Evolutionary conservation across 2,888 invertebrate genomes (phyloP).

Genomic region (Arge pagana): DNA sequence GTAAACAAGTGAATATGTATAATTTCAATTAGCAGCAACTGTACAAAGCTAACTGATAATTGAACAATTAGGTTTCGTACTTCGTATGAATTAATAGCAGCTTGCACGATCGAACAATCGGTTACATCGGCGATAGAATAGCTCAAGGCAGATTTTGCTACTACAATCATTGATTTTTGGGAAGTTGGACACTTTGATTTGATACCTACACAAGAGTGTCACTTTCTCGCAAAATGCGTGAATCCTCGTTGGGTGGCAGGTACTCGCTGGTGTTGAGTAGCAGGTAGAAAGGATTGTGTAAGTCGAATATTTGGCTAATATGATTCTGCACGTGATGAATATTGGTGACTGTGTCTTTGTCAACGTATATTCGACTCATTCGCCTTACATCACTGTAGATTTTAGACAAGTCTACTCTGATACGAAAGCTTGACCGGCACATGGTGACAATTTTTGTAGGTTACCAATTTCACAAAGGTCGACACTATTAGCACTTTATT

Average conservation of each 20-base stretch:
- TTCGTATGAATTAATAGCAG: too few relatives aligned
- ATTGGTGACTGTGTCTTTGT: conserved; percentile 39
- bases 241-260: conserved; percentile 52
- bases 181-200: conserved; percentile 19
- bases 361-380: conserved; percentile 46
- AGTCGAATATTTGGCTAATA: conserved; percentile 45
- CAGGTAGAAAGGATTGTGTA: conserved; percentile 52
- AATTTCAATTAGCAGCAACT: too few relatives aligned
- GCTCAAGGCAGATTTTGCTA: too few relatives aligned
- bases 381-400: conserved; percentile 44
- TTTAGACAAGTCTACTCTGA: conserved; percentile 46
- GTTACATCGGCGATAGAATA: too few relatives aligned
- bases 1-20: too few relatives aligned
- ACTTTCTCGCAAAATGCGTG: conserved; percentile 41
- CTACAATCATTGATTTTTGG: too few relatives aligned
- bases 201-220: conserved; percentile 39
- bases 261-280: conserved; percentile 44
- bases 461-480: too few relatives aligned
- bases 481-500: too few relatives aligned
- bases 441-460: conserved; percentile 1
- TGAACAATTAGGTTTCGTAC: too few relatives aligned
- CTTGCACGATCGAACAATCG: too few relatives aligned
- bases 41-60: too few relatives aligned
- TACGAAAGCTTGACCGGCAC: conserved; percentile 39
- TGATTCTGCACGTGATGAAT: conserved; percentile 48